phyloP scores from a whole-genome alignment of 1,140 invertebrate species.

The Physella acuta region DNA sequence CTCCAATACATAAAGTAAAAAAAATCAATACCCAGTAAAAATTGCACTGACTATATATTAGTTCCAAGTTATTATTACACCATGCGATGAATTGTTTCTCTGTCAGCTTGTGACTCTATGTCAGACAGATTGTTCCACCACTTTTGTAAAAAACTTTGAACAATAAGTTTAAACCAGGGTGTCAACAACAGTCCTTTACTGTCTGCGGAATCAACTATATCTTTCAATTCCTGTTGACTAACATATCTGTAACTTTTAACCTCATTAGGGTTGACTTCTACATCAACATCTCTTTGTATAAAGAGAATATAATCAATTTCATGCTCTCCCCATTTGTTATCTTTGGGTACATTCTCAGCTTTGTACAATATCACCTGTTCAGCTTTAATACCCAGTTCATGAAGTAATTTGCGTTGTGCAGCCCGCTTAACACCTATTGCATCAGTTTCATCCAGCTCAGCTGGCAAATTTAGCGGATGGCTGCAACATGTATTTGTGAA shows the following conservation, averaged over 20 bases:
- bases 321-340: slow-evolving; percentile 86
- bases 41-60: too few species aligned
- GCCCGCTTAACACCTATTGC: slow-evolving; percentile 78
- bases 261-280: slow-evolving; percentile 87
- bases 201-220: slow-evolving; percentile 61
- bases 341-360: slow-evolving; percentile 67
- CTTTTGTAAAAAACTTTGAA: slow-evolving; percentile 69
- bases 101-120: slow-evolving; percentile 69
- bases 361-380: slow-evolving; percentile 76
- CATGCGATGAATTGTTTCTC: slow-evolving; percentile 72
- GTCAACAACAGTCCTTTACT: slow-evolving; percentile 65
- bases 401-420: slow-evolving; percentile 81
- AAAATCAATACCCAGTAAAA: too few species aligned
- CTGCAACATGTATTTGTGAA: slow-evolving; percentile 97
- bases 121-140: slow-evolving; percentile 92
- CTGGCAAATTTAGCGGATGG: slow-evolving; percentile 81
- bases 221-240: slow-evolving; percentile 64
- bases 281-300: slow-evolving; percentile 75
- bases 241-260: slow-evolving; percentile 82
- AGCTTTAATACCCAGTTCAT: slow-evolving; percentile 79
- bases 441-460: slow-evolving; percentile 76
- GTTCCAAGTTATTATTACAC: too few species aligned
- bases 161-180: slow-evolving; percentile 91
- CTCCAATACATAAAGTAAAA: too few species aligned
- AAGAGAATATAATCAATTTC: slow-evolving; percentile 95